These are phyloP conservation scores for Haliclystus octoradiatus DNA, from an alignment of 30 jellyfish, hydroid and myxozoan genomes.

Conservation along the genomic window DNA sequence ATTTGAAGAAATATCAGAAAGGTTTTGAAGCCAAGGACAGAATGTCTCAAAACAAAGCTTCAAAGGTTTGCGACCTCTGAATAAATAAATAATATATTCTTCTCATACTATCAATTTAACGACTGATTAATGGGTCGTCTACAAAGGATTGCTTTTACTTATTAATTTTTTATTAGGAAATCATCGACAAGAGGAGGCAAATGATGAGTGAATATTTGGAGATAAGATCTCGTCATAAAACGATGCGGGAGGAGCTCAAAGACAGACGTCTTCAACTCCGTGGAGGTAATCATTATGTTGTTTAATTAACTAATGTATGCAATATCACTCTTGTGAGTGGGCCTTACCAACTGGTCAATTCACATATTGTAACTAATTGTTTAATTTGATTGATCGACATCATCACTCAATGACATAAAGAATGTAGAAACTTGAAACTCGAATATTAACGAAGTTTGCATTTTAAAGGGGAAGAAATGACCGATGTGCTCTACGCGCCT, in stretches of 20 bases:
- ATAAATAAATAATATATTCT: too few relatives aligned
- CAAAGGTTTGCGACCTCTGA: slow-evolving; percentile 73
- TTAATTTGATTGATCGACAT: too few relatives aligned
- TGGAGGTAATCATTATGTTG: slow-evolving; percentile 20
- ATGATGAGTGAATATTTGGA: slow-evolving; percentile 48
- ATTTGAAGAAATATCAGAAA: slow-evolving; percentile 85
- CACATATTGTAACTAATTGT: too few relatives aligned
- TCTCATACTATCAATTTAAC: too few relatives aligned
- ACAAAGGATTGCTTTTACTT: not conserved
- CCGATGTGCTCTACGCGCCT: too few relatives aligned
- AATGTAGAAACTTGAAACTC: too few relatives aligned
- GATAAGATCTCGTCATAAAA: slow-evolving; percentile 37
- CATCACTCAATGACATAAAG: too few relatives aligned
- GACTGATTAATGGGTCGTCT: too few relatives aligned
- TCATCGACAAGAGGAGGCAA: slow-evolving; percentile 60
- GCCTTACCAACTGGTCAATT: too few relatives aligned
- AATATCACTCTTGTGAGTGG: not conserved
- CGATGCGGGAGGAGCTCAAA: slow-evolving; percentile 34
- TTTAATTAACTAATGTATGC: not conserved
- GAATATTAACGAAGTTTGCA: too few relatives aligned
- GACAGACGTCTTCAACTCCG: slow-evolving; percentile 49
- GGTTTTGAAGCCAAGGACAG: slow-evolving; percentile 86
- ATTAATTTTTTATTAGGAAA: slow-evolving; percentile 28
- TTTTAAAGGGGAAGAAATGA: too few relatives aligned
- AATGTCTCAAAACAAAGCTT: slow-evolving; percentile 90